Conservation (phyloP, 1,140 invertebrate genomes). For the Coptotermes formosanus region DNA sequence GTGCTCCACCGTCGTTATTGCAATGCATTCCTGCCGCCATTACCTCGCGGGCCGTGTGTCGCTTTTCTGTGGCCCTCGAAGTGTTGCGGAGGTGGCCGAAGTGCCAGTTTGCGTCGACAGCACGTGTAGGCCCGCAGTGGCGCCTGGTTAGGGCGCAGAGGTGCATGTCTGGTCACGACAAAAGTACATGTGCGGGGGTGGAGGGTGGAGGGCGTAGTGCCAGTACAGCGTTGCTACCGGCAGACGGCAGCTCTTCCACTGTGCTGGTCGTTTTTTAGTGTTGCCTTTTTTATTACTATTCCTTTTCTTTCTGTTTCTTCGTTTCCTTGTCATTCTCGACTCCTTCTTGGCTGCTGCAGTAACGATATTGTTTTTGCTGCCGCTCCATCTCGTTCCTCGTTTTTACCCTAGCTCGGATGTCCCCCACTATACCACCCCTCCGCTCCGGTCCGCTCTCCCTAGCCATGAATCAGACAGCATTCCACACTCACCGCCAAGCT, state of each 20-base stretch:
- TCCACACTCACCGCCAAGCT: neutral
- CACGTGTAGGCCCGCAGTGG: neutral
- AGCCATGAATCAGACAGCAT: conserved; percentile 18
- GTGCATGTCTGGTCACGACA: no score
- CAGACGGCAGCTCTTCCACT: neutral
- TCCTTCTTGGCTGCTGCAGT: neutral
- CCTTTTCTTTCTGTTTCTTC: neutral
- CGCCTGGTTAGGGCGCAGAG: no score
- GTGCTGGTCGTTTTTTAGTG: neutral
- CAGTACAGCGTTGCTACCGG: neutral
- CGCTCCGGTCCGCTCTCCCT: neutral
- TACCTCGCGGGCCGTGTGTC: no score
- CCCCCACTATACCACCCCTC: neutral
- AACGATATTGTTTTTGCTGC: conserved; percentile 5
- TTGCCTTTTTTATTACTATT: neutral
- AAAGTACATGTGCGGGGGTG: no score
- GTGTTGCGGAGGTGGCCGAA: neutral
- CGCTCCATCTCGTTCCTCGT: neutral
- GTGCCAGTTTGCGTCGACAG: no score
- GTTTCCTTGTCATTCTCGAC: neutral
- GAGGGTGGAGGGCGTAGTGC: neutral
- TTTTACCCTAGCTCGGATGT: neutral
- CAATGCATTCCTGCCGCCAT: no score
- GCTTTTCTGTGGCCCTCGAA: neutral
- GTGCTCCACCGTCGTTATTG: no score